Evolutionary conservation across 2,888 invertebrate species (phyloP).

Genomic region (Ormyrus rosae): DNA sequence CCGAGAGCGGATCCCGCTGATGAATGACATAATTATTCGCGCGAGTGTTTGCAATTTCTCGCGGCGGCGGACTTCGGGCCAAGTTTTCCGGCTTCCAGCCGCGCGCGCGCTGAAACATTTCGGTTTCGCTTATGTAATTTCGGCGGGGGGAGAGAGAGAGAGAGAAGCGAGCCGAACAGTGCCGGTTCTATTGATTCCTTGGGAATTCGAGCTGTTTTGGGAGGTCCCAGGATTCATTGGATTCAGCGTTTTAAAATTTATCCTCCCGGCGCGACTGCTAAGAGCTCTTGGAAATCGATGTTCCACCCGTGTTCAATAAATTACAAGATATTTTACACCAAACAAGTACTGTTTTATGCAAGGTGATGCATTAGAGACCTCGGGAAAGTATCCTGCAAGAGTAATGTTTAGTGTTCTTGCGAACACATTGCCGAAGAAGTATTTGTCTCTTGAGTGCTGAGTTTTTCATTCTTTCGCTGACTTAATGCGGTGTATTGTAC

Average conservation of each 20-base stretch:
- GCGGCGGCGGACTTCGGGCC: background rate
- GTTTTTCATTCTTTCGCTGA: no score
- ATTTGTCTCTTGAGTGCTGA: no score
- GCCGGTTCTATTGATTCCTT: constrained; percentile 38
- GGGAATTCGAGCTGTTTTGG: constrained; percentile 43
- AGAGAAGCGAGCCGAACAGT: background rate
- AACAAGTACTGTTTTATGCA: background rate
- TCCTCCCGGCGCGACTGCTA: background rate
- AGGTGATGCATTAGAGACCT: background rate
- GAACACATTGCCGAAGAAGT: no score
- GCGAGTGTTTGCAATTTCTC: constrained; percentile 47
- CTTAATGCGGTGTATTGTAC: no score
- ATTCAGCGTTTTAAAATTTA: constrained; percentile 38
- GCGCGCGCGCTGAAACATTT: constrained; percentile 1
- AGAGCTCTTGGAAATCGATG: constrained; percentile 28
- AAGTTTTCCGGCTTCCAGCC: constrained; percentile 39
- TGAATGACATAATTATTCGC: constrained; percentile 53
- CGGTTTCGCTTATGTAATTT: constrained; percentile 42
- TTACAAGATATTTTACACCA: constrained; percentile 3
- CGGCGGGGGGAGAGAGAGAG: background rate
- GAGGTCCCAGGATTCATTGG: constrained; percentile 42
- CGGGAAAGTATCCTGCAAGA: no score
- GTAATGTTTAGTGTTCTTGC: no score
- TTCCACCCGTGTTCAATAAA: constrained; percentile 25
- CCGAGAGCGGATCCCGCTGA: constrained; percentile 29